Evolutionary conservation across 2,113 vertebrate genomes (phyloP).

Genomic region (Meleagris gallopavo): DNA sequence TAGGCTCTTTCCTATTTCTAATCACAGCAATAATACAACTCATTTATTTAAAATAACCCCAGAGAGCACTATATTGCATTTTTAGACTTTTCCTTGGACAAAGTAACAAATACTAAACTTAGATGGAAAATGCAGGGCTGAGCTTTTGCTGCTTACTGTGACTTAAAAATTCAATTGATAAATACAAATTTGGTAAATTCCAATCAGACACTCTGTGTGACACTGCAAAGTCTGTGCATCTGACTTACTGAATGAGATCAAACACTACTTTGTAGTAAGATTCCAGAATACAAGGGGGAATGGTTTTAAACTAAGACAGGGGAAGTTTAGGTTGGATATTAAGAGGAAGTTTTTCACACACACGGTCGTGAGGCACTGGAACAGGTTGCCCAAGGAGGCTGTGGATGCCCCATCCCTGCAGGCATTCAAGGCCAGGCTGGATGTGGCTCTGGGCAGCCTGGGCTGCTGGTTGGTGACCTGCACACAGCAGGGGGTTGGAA

Average conservation of each 20-base stretch:
- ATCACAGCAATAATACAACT: not conserved
- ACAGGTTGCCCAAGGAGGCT: too few relatives aligned
- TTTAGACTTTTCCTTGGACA: not conserved
- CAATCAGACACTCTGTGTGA: not conserved
- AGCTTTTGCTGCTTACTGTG: not conserved
- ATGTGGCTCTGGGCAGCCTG: too few relatives aligned
- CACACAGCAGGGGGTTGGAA: too few relatives aligned
- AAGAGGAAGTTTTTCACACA: too few relatives aligned
- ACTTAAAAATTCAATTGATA: not conserved
- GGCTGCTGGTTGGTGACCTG: too few relatives aligned
- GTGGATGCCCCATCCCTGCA: too few relatives aligned
- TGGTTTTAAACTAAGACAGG: too few relatives aligned
- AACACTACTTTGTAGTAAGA: not conserved
- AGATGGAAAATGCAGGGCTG: not conserved
- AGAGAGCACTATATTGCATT: not conserved
- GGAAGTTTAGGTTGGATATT: too few relatives aligned
- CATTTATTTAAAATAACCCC: not conserved
- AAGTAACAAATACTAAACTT: not conserved
- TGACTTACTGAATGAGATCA: not conserved
- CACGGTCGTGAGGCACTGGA: too few relatives aligned
- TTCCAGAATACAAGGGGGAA: not conserved
- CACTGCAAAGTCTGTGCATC: not conserved
- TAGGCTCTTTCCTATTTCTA: not conserved
- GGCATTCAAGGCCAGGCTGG: too few relatives aligned
- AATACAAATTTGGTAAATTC: not conserved